A percentile compares a stretch with the other conserved stretches of the same genome.
Evolutionary conservation across 2,113 vertebrate genomes (phyloP).

Genomic region (Hyperoodon ampullatus): DNA sequence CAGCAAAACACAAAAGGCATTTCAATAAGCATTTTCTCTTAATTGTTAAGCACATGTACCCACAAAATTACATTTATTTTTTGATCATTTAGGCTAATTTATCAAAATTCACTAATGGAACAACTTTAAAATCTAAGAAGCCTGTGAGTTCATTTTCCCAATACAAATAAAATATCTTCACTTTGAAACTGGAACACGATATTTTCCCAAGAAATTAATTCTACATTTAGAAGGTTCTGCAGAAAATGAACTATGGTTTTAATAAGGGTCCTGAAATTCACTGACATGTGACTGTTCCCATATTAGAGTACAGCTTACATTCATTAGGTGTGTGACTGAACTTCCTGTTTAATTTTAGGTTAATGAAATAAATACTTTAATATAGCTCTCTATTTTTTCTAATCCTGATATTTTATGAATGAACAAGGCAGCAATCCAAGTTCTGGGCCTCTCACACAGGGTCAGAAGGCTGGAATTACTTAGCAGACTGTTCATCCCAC

Average conservation of each 20-base stretch:
- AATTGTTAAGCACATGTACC: conserved; percentile 19
- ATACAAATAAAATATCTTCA: conserved; percentile 52
- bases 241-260: conserved; percentile 63
- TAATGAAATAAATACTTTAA: conserved; percentile 75
- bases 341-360: conserved; percentile 68
- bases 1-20: conserved; percentile 12
- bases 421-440: conserved; percentile 65
- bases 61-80: conserved; percentile 22
- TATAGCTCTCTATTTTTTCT: conserved; percentile 38
- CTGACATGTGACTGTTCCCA: conserved; percentile 11
- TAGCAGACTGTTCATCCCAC: not conserved
- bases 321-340: conserved; percentile 65
- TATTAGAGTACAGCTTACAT: conserved; percentile 53
- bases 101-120: conserved; percentile 49
- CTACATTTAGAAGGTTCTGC: conserved; percentile 22
- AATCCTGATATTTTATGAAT: conserved; percentile 64
- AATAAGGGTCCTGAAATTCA: conserved; percentile 57
- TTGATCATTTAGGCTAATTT: conserved; percentile 53
- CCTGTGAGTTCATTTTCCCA: conserved; percentile 29
- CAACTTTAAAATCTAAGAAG: conserved; percentile 55
- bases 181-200: conserved; percentile 50
- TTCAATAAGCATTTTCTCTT: not conserved
- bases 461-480: conserved; percentile 47
- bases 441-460: not conserved
- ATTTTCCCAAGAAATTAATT: conserved; percentile 66